phyloP scores from a whole-genome alignment of 1,140 invertebrate species.

The Drosophila ambigua region DNA sequence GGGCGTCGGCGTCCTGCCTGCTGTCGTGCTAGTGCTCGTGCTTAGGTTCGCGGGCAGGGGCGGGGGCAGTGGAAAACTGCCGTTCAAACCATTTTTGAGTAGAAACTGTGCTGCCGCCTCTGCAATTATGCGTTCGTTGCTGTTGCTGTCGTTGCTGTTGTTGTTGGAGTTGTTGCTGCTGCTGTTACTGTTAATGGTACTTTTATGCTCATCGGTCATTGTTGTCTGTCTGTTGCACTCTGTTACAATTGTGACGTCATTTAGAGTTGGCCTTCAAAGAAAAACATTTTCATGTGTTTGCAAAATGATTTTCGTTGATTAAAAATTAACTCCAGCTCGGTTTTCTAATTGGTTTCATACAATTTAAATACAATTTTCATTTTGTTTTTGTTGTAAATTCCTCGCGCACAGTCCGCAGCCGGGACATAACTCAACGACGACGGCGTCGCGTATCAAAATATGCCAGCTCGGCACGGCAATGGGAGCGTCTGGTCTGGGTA shows the following conservation, averaged over 20 bases:
- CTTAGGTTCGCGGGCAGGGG: constrained; percentile 30
- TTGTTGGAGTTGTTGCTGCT: constrained; percentile 43
- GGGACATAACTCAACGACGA: constrained; percentile 46
- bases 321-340: constrained; percentile 10
- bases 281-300: constrained; percentile 40
- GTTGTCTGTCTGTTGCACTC: constrained; percentile 76
- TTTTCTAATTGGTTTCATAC: constrained; percentile 36
- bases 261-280: constrained; percentile 51
- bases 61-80: constrained; percentile 64
- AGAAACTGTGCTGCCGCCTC: constrained; percentile 79
- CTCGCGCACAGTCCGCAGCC: constrained; percentile 65
- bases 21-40: too few species aligned
- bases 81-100: constrained; percentile 80
- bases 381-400: constrained; percentile 78
- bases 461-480: constrained; percentile 77
- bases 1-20: constrained; percentile 36
- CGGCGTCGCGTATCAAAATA: constrained; percentile 75
- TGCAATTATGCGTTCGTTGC: constrained; percentile 67
- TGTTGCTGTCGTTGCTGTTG: constrained; percentile 28
- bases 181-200: constrained; percentile 62
- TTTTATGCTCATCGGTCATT: constrained; percentile 85
- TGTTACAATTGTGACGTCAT: constrained; percentile 56
- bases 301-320: constrained; percentile 38
- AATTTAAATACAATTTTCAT: constrained; percentile 52
- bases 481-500: constrained; percentile 67